Evolutionary conservation across 2,113 vertebrate genomes (phyloP), one percentile per base, ranked within the genome.

Genomic region (Pelmatolapia mariae): DNA sequence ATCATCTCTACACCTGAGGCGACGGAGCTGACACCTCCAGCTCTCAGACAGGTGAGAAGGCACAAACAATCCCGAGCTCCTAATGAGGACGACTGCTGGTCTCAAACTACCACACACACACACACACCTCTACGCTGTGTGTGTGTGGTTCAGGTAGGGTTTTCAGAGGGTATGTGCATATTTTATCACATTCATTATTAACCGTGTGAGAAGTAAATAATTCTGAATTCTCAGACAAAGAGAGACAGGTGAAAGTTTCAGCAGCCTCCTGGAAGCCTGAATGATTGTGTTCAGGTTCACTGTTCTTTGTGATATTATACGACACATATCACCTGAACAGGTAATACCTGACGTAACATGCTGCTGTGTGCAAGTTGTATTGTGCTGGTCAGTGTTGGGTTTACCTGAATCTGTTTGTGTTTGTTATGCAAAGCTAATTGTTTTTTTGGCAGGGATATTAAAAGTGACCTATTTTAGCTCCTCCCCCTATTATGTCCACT

Each of bases 1-100:
- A 89, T 93, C 91, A 89, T 95, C 92, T 89, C 93, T 86, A 91
- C 95, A 94, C 95, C 95, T 94, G 92, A 94, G 90, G 92, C 89
- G 87, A 40, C 87, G 61, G 94, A 92, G 92, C 88, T 96, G 83
- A 95, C 95, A 96, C 95, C 95, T 96, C 71, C 89, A 12, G 87
- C 91, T 85, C 83, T 76, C 87, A 45, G 86, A 81, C 93, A 95
- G 94, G 96, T 96, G 96, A 93, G 90, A 94, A 95, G 89, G 52
- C 52, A 92, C 86, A 91, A 94, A 96, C 94, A 95, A 95, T 85
- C 79, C 81, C 2, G 38, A 81, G 66, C 87, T 81, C 79, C 5
- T 92, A 90, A 92, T 86, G 84, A 90, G 84, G 86, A 85, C 5
- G 26, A 33, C 80, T 83, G 87, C 85, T 78, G 73, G 52, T 80